phyloP scores from a whole-genome alignment of 2,888 invertebrate species.

The Bursaphelenchus okinawaensis region DNA sequence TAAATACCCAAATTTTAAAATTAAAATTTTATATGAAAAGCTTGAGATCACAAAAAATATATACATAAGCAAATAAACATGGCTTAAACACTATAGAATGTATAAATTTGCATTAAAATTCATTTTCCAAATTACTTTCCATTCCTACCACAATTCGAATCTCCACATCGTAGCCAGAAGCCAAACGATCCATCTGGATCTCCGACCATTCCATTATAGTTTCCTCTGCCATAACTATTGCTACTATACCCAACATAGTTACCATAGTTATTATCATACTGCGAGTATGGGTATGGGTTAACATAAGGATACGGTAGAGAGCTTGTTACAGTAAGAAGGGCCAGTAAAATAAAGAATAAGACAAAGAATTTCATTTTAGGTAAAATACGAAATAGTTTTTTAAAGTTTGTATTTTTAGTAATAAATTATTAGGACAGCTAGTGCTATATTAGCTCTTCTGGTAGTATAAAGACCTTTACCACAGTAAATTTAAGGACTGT shows the following conservation, averaged over 20 bases:
- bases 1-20: too few relatives aligned
- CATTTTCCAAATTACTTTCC: too few relatives aligned
- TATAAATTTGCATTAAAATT: too few relatives aligned
- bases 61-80: not conserved
- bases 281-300: not conserved
- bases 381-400: too few relatives aligned
- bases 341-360: not conserved
- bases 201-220: not conserved
- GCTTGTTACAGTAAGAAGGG: not conserved
- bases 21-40: too few relatives aligned
- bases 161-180: not conserved
- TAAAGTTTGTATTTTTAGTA: too few relatives aligned
- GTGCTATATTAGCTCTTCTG: too few relatives aligned
- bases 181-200: not conserved
- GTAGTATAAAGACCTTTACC: too few relatives aligned
- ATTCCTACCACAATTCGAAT: not conserved
- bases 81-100: too few relatives aligned
- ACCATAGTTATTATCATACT: not conserved
- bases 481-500: too few relatives aligned
- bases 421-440: too few relatives aligned
- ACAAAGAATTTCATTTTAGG: not conserved
- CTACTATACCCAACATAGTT: not conserved
- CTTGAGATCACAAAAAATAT: too few relatives aligned
- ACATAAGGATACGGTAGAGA: not conserved
- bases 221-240: not conserved